Conservation (phyloP, 2,888 invertebrate genomes). For the Diploptera punctata region DNA sequence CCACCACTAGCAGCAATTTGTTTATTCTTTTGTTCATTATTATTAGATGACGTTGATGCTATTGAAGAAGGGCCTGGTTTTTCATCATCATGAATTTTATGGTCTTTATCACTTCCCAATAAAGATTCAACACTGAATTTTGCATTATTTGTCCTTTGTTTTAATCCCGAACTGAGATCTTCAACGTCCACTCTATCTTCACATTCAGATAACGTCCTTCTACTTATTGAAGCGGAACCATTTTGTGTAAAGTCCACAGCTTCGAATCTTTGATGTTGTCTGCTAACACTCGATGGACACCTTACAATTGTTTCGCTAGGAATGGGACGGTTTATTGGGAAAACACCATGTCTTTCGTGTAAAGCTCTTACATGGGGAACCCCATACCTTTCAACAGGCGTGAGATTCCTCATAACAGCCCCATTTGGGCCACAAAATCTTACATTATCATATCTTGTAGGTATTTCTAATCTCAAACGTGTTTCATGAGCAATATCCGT, state of each 20-base stretch:
- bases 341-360: neutral
- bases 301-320: neutral
- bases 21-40: slow-evolving; percentile 41
- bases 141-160: neutral
- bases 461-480: neutral
- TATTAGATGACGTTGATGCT: slow-evolving; percentile 35
- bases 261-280: neutral
- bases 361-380: neutral
- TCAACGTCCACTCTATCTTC: neutral
- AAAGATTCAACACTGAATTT: slow-evolving; percentile 35
- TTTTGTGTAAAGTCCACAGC: neutral
- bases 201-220: slow-evolving; percentile 4
- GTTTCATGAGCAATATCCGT: neutral
- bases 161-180: neutral
- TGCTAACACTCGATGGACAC: neutral
- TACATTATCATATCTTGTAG: neutral
- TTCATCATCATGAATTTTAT: neutral
- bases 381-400: neutral
- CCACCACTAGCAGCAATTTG: neutral
- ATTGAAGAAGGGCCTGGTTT: slow-evolving; percentile 32
- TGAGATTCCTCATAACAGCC: neutral
- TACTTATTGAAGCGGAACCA: neutral
- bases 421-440: neutral
- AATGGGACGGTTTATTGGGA: neutral
- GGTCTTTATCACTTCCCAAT: slow-evolving; percentile 19